Conservation (phyloP, 53 echinoderm and acorn worm genomes). For the Astropecten irregularis region DNA sequence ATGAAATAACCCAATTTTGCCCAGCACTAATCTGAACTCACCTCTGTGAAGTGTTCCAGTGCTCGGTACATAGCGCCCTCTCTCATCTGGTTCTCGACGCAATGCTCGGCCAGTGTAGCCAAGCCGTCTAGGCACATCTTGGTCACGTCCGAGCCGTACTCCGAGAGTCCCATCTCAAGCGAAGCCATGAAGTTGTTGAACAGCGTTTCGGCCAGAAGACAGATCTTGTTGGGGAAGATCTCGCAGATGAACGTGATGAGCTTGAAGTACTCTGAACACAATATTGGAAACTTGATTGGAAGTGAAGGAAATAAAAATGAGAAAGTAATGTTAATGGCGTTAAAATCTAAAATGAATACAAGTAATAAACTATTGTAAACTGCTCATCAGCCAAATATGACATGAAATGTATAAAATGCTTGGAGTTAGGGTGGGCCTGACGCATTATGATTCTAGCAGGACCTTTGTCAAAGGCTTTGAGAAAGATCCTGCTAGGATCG, state of each 20-base stretch:
- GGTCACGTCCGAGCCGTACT: constrained; percentile 79
- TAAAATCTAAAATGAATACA: too few species aligned
- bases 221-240: constrained; percentile 86
- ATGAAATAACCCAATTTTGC: too few species aligned
- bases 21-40: too few species aligned
- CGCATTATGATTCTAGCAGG: too few species aligned
- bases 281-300: constrained; percentile 75
- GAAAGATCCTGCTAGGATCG: too few species aligned
- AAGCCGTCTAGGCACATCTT: constrained; percentile 91
- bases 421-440: too few species aligned
- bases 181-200: constrained; percentile 95
- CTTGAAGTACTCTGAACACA: constrained; percentile 94
- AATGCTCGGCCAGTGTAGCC: constrained; percentile 78
- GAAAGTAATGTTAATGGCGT: background rate
- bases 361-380: too few species aligned
- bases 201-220: constrained; percentile 64
- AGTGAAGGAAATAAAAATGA: too few species aligned
- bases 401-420: too few species aligned
- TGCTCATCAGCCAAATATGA: too few species aligned
- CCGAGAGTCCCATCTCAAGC: constrained; percentile 83
- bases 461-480: too few species aligned
- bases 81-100: constrained; percentile 64
- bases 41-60: constrained; percentile 86
- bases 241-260: constrained; percentile 96
- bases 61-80: constrained; percentile 68